phyloP scores from a whole-genome alignment of 2,888 invertebrate genomes.

The Melieria picta region DNA sequence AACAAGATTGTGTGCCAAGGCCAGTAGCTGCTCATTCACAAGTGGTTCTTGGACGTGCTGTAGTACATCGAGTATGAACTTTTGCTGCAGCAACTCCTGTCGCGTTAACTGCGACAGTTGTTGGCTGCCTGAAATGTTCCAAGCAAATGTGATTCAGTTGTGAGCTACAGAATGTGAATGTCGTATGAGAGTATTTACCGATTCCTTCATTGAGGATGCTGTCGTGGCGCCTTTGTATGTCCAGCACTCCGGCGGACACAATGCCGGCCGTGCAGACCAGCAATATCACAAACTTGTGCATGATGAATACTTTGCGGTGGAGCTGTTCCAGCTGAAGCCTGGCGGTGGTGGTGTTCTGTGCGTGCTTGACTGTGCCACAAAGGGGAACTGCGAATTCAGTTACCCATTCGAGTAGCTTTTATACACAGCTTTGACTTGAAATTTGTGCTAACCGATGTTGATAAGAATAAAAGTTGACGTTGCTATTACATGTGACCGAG shows the following conservation, averaged over 20 bases:
- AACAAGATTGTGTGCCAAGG: conserved; percentile 45
- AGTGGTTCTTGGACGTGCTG: conserved; percentile 49
- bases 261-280: conserved; percentile 48
- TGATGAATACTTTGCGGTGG: conserved; percentile 27
- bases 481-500: no score
- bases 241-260: conserved; percentile 47
- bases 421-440: background rate
- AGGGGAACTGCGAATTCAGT: conserved; percentile 13
- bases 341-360: background rate
- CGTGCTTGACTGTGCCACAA: background rate
- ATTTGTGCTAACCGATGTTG: no score
- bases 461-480: no score
- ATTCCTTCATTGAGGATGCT: conserved; percentile 3
- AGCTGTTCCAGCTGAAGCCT: background rate
- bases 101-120: conserved; percentile 43
- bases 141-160: background rate
- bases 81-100: conserved; percentile 53
- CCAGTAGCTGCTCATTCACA: conserved; percentile 47
- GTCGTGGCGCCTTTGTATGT: background rate
- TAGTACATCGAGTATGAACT: conserved; percentile 55
- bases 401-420: conserved; percentile 1
- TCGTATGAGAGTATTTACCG: conserved; percentile 2
- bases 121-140: conserved; percentile 30
- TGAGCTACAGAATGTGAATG: background rate
- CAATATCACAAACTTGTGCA: conserved; percentile 50